Conservation (phyloP, 2,888 invertebrate genomes). For the Oconnorella tubifera region DNA sequence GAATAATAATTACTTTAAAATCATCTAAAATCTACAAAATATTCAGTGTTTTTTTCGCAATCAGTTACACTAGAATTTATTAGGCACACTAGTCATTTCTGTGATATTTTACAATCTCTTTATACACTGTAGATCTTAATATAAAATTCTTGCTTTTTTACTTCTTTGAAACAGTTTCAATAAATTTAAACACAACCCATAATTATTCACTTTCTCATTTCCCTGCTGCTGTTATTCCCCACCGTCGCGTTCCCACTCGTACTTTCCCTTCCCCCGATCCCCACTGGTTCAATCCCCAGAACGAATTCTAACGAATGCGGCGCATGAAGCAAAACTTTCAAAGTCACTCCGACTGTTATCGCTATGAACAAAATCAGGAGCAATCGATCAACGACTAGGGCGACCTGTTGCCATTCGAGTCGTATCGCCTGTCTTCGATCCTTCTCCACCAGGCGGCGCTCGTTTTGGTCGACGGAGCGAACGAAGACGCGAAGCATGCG, state of each 20-base stretch:
- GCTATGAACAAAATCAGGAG: constrained; percentile 60
- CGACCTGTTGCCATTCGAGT: constrained; percentile 71
- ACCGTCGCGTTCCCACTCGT: background rate
- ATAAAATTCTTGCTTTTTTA: too few species aligned
- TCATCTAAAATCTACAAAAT: too few species aligned
- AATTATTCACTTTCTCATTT: too few species aligned
- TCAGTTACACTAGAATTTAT: too few species aligned
- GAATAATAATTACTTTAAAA: too few species aligned
- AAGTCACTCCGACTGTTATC: constrained; percentile 57
- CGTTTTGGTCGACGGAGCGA: constrained; percentile 2
- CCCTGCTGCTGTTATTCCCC: background rate
- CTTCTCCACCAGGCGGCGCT: constrained; percentile 11
- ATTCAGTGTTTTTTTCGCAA: too few species aligned
- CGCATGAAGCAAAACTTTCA: constrained; percentile 55
- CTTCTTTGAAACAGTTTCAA: too few species aligned
- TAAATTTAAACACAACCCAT: too few species aligned
- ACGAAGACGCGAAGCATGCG: background rate
- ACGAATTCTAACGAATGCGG: constrained; percentile 44
- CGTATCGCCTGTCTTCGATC: constrained; percentile 75
- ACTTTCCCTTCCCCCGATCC: background rate
- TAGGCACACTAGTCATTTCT: too few species aligned
- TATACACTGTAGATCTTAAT: too few species aligned
- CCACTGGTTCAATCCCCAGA: constrained; percentile 12
- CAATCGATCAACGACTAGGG: constrained; percentile 72
- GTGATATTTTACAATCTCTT: too few species aligned